Evolutionary conservation across 2,797 vertebrate genomes (phyloP).

Genomic region (Ctenopoma multispine): DNA sequence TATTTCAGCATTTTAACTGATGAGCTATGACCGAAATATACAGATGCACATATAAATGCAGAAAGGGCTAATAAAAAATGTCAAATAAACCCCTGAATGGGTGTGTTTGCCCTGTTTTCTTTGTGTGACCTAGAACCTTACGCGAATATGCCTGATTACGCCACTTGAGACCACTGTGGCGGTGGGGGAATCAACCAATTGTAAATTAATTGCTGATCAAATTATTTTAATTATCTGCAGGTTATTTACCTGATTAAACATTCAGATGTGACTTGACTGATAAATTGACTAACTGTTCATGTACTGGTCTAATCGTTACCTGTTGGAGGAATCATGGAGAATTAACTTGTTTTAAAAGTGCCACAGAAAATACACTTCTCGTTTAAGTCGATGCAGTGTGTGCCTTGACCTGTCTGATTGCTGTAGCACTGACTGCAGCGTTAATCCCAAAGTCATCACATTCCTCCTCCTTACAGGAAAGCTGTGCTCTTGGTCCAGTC

Average conservation of each 20-base stretch:
- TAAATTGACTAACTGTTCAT: too few species aligned
- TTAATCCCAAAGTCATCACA: constrained; percentile 45
- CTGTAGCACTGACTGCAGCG: background rate
- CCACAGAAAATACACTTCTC: background rate
- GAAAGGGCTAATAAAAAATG: too few species aligned
- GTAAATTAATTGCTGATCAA: too few species aligned
- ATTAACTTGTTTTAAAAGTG: background rate
- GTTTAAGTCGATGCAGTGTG: too few species aligned
- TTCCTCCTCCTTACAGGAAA: constrained; percentile 51
- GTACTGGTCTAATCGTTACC: background rate
- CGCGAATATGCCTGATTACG: too few species aligned
- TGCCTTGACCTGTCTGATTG: background rate
- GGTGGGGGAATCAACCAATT: too few species aligned
- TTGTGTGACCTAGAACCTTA: background rate
- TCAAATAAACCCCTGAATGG: too few species aligned
- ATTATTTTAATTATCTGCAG: too few species aligned
- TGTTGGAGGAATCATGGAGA: too few species aligned
- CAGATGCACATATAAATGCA: background rate
- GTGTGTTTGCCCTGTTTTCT: background rate
- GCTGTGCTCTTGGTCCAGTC: background rate
- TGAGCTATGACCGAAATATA: background rate
- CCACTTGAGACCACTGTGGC: too few species aligned
- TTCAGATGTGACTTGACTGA: too few species aligned
- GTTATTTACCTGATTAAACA: too few species aligned
- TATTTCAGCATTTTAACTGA: background rate